Conservation (phyloP, 2,797 vertebrate genomes). For the Urophycis tenuis region DNA sequence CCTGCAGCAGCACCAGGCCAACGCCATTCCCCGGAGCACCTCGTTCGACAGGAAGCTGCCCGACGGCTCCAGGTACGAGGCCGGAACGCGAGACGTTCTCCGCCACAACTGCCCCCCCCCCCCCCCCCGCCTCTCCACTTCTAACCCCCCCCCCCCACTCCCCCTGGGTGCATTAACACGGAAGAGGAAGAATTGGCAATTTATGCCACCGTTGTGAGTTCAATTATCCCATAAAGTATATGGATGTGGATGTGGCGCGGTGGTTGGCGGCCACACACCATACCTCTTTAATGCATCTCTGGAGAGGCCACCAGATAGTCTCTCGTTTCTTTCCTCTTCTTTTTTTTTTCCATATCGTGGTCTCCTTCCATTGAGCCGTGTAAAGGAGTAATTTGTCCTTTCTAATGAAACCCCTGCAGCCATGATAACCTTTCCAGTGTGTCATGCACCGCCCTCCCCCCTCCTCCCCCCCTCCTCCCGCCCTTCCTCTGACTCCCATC, state of each 20-base stretch:
- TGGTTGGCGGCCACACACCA: conserved; percentile 39
- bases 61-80: conserved; percentile 82
- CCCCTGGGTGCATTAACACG: neutral
- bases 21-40: conserved; percentile 86
- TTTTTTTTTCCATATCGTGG: conserved; percentile 43
- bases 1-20: conserved; percentile 80
- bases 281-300: conserved; percentile 49
- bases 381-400: conserved; percentile 66
- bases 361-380: conserved; percentile 59
- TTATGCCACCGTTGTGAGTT: conserved; percentile 34
- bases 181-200: neutral
- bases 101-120: no score
- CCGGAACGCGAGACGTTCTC: neutral
- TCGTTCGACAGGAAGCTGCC: conserved; percentile 93
- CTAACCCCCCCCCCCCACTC: no score
- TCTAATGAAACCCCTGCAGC: conserved; percentile 63
- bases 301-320: conserved; percentile 49
- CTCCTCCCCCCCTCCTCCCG: conserved; percentile 32
- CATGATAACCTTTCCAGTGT: conserved; percentile 67
- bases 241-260: conserved; percentile 47
- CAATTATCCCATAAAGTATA: conserved; percentile 41
- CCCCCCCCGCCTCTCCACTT: neutral
- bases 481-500: conserved; percentile 28
- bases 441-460: conserved; percentile 39
- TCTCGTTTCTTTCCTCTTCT: neutral